These are phyloP conservation scores for Itoplectis maculator DNA, from an alignment of 2,888 invertebrate species.

Conservation along the genomic window DNA sequence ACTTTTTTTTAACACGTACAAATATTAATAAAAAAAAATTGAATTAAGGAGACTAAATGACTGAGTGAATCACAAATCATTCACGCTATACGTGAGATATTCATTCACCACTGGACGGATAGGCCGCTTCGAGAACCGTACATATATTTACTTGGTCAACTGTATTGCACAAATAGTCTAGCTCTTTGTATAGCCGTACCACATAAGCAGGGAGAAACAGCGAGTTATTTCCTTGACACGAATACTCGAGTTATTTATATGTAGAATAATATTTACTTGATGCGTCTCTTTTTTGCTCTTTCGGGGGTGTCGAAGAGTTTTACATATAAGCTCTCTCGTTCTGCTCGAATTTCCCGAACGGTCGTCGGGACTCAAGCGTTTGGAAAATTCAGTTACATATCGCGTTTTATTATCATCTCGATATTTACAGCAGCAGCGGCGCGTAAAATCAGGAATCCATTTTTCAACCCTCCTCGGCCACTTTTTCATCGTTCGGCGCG, in stretches of 20 bases:
- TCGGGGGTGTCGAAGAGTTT: neutral
- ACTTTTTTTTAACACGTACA: too few relatives aligned
- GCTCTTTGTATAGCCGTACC: neutral
- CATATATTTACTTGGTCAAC: slow-evolving; percentile 27
- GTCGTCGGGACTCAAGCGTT: slow-evolving; percentile 21
- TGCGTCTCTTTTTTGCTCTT: neutral
- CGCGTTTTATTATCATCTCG: slow-evolving; percentile 22
- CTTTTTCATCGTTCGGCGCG: neutral
- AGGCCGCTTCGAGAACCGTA: neutral
- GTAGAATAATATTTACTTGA: neutral
- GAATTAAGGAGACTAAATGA: too few relatives aligned
- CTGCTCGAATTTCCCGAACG: neutral
- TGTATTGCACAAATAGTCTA: neutral
- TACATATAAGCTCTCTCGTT: neutral
- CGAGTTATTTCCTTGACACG: slow-evolving; percentile 49
- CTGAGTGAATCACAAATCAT: too few relatives aligned
- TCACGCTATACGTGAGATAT: too few relatives aligned
- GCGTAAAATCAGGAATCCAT: slow-evolving; percentile 43
- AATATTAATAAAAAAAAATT: too few relatives aligned
- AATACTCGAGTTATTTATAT: slow-evolving; percentile 38
- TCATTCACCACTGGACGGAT: too few relatives aligned
- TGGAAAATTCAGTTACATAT: slow-evolving; percentile 29
- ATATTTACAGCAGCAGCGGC: slow-evolving; percentile 29
- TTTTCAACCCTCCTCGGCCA: slow-evolving; percentile 23
- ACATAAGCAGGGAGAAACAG: neutral